These are phyloP conservation scores for Euproctis similis DNA, from an alignment of 2,888 invertebrate species.

Conservation along the genomic window DNA sequence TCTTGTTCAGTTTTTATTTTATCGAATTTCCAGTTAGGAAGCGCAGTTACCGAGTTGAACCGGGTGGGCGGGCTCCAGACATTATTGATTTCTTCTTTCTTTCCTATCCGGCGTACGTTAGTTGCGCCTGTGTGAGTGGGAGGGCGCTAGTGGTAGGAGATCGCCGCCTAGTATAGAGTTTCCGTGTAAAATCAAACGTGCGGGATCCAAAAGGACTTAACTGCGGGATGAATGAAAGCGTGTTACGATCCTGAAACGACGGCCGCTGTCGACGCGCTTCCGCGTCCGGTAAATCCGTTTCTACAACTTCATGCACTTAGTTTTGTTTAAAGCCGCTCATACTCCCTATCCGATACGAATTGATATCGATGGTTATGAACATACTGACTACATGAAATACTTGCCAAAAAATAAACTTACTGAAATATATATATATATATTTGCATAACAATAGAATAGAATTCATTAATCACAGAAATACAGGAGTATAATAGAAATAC, in stretches of 20 bases:
- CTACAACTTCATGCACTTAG: conserved; percentile 67
- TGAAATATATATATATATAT: too few relatives aligned
- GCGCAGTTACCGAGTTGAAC: conserved; percentile 70
- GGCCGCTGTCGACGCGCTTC: conserved; percentile 71
- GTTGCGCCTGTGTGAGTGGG: conserved; percentile 41
- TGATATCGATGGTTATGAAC: too few relatives aligned
- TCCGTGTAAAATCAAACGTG: conserved; percentile 59
- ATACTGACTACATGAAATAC: too few relatives aligned
- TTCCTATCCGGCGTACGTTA: conserved; percentile 43
- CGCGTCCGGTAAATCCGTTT: conserved; percentile 72
- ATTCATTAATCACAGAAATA: conserved; percentile 20
- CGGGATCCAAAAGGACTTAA: conserved; percentile 51
- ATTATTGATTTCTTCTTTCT: conserved; percentile 68
- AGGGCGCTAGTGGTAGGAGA: conserved; percentile 46
- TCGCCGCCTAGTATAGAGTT: conserved; percentile 62
- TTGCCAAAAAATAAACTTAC: too few relatives aligned
- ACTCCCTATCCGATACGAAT: too few relatives aligned
- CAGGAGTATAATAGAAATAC: conserved; percentile 9
- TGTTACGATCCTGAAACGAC: conserved; percentile 73
- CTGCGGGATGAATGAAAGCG: conserved; percentile 71
- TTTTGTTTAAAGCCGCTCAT: conserved; percentile 63
- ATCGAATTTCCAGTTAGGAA: conserved; percentile 71
- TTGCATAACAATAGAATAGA: conserved; percentile 21
- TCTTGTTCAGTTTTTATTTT: conserved; percentile 69
- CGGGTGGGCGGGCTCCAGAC: conserved; percentile 71